A percentile compares a stretch with the other conserved stretches of the same genome.
These are phyloP conservation scores for Eristalis intricaria DNA, from an alignment of 2,888 invertebrate genomes.

Conservation along the genomic window DNA sequence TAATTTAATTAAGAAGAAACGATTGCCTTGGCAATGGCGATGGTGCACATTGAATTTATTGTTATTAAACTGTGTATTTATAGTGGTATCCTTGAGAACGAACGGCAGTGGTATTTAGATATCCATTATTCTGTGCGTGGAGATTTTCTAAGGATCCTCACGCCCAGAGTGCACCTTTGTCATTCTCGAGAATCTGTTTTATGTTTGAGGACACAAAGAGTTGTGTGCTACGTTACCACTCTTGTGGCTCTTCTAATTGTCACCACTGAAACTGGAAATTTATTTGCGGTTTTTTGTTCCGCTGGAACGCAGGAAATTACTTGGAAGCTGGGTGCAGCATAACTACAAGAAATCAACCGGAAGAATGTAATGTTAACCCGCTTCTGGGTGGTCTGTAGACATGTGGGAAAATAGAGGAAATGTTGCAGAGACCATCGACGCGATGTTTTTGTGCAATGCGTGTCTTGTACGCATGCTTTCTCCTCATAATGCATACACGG, in stretches of 20 bases:
- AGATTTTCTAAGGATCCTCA: conserved; percentile 18
- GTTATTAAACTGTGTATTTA: conserved; percentile 69
- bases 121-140: conserved; percentile 23
- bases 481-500: background rate
- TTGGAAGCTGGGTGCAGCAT: background rate
- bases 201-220: background rate
- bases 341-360: conserved; percentile 28
- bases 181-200: background rate
- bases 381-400: conserved; percentile 40
- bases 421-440: background rate
- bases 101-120: conserved; percentile 3
- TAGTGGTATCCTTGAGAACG: conserved; percentile 35
- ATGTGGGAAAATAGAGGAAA: background rate
- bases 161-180: conserved; percentile 32
- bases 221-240: conserved; percentile 48
- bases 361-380: conserved; percentile 18
- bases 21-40: conserved; percentile 43
- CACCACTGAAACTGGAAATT: conserved; percentile 49
- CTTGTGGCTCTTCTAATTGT: conserved; percentile 62
- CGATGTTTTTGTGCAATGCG: background rate
- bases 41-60: conserved; percentile 65
- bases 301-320: conserved; percentile 48
- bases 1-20: conserved; percentile 70
- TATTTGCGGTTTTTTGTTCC: conserved; percentile 46
- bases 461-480: background rate